Evolutionary conservation across 2,888 invertebrate genomes (phyloP), one percentile per base, ranked within the genome.

Genomic region (Atethmia centrago): DNA sequence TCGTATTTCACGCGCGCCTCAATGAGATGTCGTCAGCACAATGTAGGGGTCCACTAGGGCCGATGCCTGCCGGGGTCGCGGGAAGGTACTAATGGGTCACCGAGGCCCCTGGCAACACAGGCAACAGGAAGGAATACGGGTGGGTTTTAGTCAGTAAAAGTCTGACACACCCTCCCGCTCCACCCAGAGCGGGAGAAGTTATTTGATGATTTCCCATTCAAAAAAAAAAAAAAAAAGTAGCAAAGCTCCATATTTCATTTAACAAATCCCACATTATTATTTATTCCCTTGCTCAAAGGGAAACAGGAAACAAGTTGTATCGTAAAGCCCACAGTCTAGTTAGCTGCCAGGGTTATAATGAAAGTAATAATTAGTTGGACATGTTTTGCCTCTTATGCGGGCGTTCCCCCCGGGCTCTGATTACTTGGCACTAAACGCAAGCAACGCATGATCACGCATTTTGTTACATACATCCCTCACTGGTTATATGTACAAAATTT

Each of bases 311-410:
- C 67, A 49, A 65, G 55, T 36, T 49, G 12, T 62, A 71, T 71
- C 65, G 53, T 73, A 62, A 82, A 79, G 47, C 62, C 59, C 65
- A 62, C 61, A 62, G 61, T 71, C 51, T 64, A 65, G 49, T 75
- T 79, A 74, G 61, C 74, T 65, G 51, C 59, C 56, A 71, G 36
- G 69, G 68, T 67, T 56, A 64, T 70, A 73, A 85, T 77, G 77
- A 79, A 64, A 70, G 78, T 80, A 74, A 71, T 85, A 83, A 86
- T 85, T 81, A 82, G 77, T 77, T 74, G 65, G 77, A 69, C 85
- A 79, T 81, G 85, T 82, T 63, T 78, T 62, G 69, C 53, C 65
- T 72, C 71, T 82, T 79, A 82, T 66, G 74, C 75, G 85, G 80
- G 61, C 77, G 67, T 85, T 81, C 71, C 77, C 82, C 82, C 82